Conservation (phyloP, 2,113 vertebrate species). For the Petrocephalus microphthalmus region DNA sequence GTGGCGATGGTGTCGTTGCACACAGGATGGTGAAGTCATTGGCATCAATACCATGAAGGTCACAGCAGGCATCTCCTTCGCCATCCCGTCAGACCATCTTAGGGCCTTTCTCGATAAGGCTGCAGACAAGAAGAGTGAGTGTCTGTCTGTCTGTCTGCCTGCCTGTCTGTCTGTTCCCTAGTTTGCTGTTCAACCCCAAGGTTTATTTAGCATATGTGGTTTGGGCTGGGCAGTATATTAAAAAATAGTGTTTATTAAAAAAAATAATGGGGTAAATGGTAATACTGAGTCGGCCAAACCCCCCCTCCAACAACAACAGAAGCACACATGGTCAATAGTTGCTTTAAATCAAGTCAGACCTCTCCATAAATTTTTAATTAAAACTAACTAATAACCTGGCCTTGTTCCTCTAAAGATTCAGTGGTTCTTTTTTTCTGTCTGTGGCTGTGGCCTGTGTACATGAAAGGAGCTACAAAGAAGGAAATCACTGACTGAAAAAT, state of each 20-base stretch:
- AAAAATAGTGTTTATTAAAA: background rate
- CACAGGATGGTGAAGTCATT: constrained; percentile 91
- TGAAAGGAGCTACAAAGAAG: no score
- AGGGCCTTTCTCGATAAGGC: constrained; percentile 71
- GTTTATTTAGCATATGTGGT: background rate
- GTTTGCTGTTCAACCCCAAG: background rate
- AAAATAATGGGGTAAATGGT: background rate
- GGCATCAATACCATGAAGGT: constrained; percentile 98
- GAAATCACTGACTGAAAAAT: no score
- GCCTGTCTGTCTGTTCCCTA: background rate
- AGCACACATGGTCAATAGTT: background rate
- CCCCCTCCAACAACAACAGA: background rate
- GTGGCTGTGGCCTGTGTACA: background rate
- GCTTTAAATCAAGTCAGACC: background rate
- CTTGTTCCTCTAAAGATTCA: background rate
- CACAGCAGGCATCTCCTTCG: constrained; percentile 92
- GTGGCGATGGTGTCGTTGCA: background rate
- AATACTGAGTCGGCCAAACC: background rate
- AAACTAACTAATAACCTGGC: background rate
- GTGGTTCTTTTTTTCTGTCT: background rate
- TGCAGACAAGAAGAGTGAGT: constrained; percentile 70
- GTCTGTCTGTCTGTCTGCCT: no score
- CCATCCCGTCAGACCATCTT: constrained; percentile 85
- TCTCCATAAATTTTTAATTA: background rate
- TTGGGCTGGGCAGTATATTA: background rate